These are phyloP conservation scores for Eidolon dupreanum DNA, from an alignment of 2,797 vertebrate species.

Conservation along the genomic window DNA sequence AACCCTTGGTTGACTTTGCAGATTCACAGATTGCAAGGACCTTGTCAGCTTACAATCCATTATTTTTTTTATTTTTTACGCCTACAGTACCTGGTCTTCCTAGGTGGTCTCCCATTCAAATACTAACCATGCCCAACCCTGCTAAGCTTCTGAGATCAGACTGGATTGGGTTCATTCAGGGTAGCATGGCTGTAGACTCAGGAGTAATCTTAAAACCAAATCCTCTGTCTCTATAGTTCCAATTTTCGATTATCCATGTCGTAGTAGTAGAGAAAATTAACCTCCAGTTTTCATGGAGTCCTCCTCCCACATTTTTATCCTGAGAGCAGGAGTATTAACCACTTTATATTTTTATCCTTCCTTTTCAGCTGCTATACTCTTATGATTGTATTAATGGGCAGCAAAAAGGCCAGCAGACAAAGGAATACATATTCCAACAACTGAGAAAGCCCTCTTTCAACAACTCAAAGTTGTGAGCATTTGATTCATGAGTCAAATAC, in stretches of 20 bases:
- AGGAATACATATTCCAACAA: not conserved
- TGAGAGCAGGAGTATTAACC: not conserved
- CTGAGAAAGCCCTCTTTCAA: not conserved
- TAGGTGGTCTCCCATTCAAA: too few species aligned
- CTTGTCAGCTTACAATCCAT: too few species aligned
- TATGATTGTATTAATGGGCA: not conserved
- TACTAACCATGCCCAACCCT: too few species aligned
- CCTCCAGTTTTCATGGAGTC: conserved; percentile 25
- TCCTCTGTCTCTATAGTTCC: not conserved
- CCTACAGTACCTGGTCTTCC: too few species aligned
- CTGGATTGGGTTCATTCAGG: too few species aligned
- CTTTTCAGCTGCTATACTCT: not conserved
- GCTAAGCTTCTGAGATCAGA: too few species aligned
- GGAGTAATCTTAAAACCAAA: conserved; percentile 54
- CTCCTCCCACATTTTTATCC: conserved; percentile 9
- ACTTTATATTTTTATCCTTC: not conserved
- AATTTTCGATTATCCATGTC: not conserved
- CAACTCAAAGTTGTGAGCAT: not conserved
- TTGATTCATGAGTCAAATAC: not conserved
- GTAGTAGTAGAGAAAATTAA: conserved; percentile 47
- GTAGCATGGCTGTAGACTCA: too few species aligned
- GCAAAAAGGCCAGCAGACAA: not conserved
- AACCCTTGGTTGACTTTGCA: too few species aligned
- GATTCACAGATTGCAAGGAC: too few species aligned
- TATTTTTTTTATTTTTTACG: too few species aligned